phyloP scores from a whole-genome alignment of 1,140 invertebrate genomes.

The Stenopsyche tienmushanensis region DNA sequence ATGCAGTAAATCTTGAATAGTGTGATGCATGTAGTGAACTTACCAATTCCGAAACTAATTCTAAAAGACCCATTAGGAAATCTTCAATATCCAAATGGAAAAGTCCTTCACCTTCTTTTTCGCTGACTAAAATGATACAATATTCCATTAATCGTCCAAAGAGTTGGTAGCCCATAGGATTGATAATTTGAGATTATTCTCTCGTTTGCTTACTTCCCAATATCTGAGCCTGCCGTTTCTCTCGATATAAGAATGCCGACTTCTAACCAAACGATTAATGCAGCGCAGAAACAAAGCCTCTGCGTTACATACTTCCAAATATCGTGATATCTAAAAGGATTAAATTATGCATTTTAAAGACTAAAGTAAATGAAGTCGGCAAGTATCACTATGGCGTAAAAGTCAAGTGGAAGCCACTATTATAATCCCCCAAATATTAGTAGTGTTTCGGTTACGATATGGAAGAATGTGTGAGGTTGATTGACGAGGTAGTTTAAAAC shows the following conservation, averaged over 20 bases:
- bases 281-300: slow-evolving; percentile 72
- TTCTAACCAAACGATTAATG: slow-evolving; percentile 79
- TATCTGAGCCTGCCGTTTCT: slow-evolving; percentile 74
- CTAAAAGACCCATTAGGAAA: slow-evolving; percentile 80
- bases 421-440: not conserved
- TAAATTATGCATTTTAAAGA: not conserved
- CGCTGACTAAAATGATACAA: slow-evolving; percentile 46
- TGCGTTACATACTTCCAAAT: slow-evolving; percentile 85
- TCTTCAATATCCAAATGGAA: slow-evolving; percentile 91
- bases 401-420: not conserved
- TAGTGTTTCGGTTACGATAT: no score
- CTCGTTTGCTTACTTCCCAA: slow-evolving; percentile 79
- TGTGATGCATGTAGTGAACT: slow-evolving; percentile 41
- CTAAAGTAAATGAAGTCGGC: not conserved
- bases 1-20: slow-evolving; percentile 24
- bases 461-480: no score
- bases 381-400: not conserved
- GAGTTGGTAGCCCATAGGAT: not conserved
- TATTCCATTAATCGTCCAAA: not conserved
- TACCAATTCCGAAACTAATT: slow-evolving; percentile 81
- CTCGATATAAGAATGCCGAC: slow-evolving; percentile 70
- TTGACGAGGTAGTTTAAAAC: no score
- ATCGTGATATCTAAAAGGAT: slow-evolving; percentile 74
- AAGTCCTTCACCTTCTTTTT: slow-evolving; percentile 59
- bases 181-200: slow-evolving; percentile 12